A percentile compares a stretch with the other conserved stretches of the same genome.
phyloP scores from a whole-genome alignment of 23 tunicate species.

The Clavelina lepadiformis region DNA sequence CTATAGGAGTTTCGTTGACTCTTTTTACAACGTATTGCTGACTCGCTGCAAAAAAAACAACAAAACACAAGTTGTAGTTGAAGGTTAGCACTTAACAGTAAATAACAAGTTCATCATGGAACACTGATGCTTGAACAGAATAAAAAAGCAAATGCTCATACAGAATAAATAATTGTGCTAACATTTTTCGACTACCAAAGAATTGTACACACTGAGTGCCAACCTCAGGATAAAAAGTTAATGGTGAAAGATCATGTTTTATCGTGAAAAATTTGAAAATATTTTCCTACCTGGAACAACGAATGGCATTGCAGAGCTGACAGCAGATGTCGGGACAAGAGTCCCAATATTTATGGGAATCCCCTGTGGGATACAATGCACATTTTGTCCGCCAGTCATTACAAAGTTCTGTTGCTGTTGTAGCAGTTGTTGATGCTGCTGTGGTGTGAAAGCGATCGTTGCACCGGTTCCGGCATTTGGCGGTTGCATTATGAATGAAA shows the following conservation, averaged over 20 bases:
- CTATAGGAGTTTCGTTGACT: constrained; percentile 1
- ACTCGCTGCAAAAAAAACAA: constrained; percentile 10
- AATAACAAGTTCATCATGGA: no score
- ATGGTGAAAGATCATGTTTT: background rate
- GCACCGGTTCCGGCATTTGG: constrained; percentile 13
- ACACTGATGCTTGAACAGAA: no score
- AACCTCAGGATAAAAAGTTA: background rate
- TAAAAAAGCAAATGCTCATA: background rate
- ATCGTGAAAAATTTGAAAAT: background rate
- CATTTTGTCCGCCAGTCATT: constrained; percentile 36
- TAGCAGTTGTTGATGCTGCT: constrained; percentile 24
- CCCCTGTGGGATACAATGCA: constrained; percentile 16
- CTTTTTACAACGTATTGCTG: constrained; percentile 31
- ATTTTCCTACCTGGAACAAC: constrained; percentile 23
- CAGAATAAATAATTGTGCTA: no score
- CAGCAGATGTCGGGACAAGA: constrained; percentile 19
- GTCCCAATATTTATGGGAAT: constrained; percentile 56
- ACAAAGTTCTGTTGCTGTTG: constrained; percentile 62
- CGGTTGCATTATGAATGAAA: constrained; percentile 47
- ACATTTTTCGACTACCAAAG: no score
- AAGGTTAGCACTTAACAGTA: no score
- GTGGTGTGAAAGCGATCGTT: constrained; percentile 24
- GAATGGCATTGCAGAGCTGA: constrained; percentile 38
- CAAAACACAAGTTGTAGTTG: background rate
- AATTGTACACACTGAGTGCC: background rate